Evolutionary conservation across 2,113 vertebrate genomes (phyloP).

Genomic region (Lophura nycthemera): DNA sequence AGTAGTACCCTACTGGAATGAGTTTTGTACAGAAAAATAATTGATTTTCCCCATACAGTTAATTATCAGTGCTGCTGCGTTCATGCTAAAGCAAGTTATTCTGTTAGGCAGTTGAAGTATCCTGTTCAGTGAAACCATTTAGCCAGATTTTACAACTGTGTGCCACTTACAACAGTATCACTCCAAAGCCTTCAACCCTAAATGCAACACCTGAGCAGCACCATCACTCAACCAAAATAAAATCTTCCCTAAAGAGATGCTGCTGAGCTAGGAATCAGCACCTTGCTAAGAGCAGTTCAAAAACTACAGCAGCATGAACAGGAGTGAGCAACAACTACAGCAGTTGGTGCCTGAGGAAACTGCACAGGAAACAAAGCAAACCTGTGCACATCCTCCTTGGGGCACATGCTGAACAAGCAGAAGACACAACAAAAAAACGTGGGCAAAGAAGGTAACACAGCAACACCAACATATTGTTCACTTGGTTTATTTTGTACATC

Average conservation of each 20-base stretch:
- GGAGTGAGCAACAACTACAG: not conserved
- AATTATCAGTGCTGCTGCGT: not conserved
- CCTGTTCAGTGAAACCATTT: not conserved
- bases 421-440: not conserved
- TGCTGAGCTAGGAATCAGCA: not conserved
- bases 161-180: not conserved
- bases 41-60: rapidly evolving
- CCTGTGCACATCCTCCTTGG: rapidly evolving
- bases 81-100: not conserved
- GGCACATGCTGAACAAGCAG: not conserved
- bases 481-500: constrained; percentile 37
- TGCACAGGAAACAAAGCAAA: not conserved
- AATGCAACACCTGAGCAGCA: not conserved
- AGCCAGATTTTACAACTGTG: not conserved
- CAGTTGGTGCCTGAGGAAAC: not conserved
- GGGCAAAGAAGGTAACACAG: not conserved
- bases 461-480: not conserved
- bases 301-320: not conserved
- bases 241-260: not conserved
- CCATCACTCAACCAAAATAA: not conserved
- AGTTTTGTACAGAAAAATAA: not conserved
- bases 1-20: not conserved
- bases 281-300: not conserved
- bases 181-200: not conserved
- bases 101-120: not conserved